phyloP scores from a whole-genome alignment of 2,888 invertebrate genomes.

The Schizaphis graminum region DNA sequence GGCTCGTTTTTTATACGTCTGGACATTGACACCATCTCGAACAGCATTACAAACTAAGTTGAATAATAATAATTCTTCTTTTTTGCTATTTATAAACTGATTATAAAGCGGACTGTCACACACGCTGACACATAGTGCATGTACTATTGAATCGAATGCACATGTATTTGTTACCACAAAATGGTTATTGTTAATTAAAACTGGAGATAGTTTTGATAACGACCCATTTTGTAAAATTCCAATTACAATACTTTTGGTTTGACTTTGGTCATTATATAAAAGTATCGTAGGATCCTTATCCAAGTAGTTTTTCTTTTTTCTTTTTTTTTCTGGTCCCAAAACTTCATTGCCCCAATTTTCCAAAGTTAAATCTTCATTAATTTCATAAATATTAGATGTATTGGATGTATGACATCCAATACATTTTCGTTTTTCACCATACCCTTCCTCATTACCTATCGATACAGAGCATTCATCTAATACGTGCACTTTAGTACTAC shows the following conservation, averaged over 20 bases:
- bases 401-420: not conserved
- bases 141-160: not conserved
- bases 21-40: not conserved
- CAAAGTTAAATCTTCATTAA: not conserved
- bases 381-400: not conserved
- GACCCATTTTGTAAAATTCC: conserved; percentile 15
- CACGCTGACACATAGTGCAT: not conserved
- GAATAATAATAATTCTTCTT: not conserved
- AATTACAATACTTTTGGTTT: not conserved
- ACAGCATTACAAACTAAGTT: not conserved
- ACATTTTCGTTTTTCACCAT: conserved; percentile 3
- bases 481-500: not conserved
- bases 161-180: conserved; percentile 4
- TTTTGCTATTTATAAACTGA: not conserved
- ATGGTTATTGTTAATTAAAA: not conserved
- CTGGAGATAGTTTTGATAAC: not conserved
- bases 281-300: not conserved
- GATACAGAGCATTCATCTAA: not conserved
- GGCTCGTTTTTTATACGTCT: conserved; percentile 1
- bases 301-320: not conserved
- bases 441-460: not conserved
- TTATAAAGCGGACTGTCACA: not conserved
- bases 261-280: not conserved
- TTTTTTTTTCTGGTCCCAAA: not conserved
- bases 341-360: not conserved